Evolutionary conservation across 2,888 invertebrate genomes (phyloP).

Genomic region (Callimorpha dominula): DNA sequence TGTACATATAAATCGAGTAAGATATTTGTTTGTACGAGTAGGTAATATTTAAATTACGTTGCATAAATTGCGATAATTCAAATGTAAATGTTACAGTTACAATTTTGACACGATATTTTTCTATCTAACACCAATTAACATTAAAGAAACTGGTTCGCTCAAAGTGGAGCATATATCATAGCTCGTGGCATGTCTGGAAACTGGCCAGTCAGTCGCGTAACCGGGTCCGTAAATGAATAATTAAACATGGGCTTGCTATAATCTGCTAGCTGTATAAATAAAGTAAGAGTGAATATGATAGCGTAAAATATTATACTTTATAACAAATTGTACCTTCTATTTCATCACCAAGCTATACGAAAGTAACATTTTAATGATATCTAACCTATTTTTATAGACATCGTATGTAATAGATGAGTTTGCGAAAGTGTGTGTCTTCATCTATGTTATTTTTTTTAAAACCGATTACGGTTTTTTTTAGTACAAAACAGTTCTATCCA

Average conservation of each 20-base stretch:
- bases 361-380: background rate
- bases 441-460: no score
- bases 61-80: background rate
- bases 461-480: no score
- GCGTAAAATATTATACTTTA: background rate
- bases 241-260: conserved; percentile 49
- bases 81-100: conserved; percentile 5
- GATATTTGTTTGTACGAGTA: background rate
- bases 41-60: background rate
- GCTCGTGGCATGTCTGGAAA: conserved; percentile 28
- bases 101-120: conserved; percentile 24
- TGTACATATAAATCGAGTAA: background rate
- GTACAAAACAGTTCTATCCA: no score
- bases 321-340: background rate
- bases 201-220: conserved; percentile 42
- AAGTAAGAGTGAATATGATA: conserved; percentile 9
- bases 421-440: no score
- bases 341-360: background rate
- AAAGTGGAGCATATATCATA: conserved; percentile 41
- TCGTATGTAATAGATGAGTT: background rate
- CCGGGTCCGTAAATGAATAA: conserved; percentile 50
- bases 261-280: conserved; percentile 11
- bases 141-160: conserved; percentile 38
- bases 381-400: background rate
- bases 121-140: conserved; percentile 29